A percentile compares a stretch with the other conserved stretches of the same genome.
Conservation (phyloP, 2,888 invertebrate species). For the Drosophila histrio region DNA sequence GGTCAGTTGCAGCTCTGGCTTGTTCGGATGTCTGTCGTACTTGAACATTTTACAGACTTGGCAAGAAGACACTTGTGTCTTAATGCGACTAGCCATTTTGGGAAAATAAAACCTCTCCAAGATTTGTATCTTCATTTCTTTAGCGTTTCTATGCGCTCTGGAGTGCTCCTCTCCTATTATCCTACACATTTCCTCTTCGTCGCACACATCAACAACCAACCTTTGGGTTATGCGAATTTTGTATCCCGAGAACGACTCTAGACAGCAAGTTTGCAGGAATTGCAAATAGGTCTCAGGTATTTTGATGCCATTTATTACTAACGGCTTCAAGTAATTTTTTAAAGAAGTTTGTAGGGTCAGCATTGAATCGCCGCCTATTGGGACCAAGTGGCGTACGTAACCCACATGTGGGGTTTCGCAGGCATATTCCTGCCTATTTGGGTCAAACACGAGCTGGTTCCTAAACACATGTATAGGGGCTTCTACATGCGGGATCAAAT, state of each 20-base stretch:
- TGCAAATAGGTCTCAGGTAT: background rate
- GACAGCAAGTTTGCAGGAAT: background rate
- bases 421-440: background rate
- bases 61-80: background rate
- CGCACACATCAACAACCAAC: background rate
- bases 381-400: background rate
- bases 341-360: background rate
- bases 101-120: slow-evolving; percentile 1
- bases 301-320: background rate
- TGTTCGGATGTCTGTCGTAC: background rate
- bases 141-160: background rate
- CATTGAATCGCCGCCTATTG: background rate
- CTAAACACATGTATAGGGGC: background rate
- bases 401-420: background rate
- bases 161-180: background rate
- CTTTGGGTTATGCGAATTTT: slow-evolving; percentile 2
- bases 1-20: background rate
- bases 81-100: background rate
- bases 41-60: background rate
- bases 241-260: background rate
- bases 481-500: background rate
- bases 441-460: background rate
- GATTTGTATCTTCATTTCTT: background rate
- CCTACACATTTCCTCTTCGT: background rate
- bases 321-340: background rate